Base-by-base conservation (phyloP, 2,797 vertebrate species). In the Bovichtus variegatus region DNA sequence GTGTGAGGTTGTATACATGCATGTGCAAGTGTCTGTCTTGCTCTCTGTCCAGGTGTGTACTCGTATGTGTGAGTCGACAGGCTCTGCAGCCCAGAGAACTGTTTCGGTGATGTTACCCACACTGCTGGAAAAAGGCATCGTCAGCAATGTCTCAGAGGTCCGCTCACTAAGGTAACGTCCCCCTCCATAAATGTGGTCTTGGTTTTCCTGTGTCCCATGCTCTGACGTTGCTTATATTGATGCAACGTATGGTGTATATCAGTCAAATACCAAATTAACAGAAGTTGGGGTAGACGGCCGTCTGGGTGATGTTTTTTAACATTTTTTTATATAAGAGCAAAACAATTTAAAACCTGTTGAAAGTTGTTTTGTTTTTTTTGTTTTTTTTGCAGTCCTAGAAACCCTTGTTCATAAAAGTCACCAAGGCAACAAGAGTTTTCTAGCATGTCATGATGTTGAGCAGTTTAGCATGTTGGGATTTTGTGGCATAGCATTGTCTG, bases 71-170 rank as follows among this genome's bases (percentile, higher is more conserved):
- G 98, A 99, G 87, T 97, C 97, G 2, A 93, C 96, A 16, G 97
- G 97, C 74, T 94, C 94, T 36, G 92, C 94, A 8, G 97, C 97
- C 71, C 98, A 99, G 94, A 97, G 92, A 87, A 97, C 94, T 0
- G 94, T 99, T 68, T 96, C 97, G 0, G 95, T 97, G 23, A 85
- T 99, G 66, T 92, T 99, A 50, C 98, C 98, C 9, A 97, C 96
- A 77, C 95, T 99, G 74, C 93, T 99, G 83, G 97, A 99, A 83
- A 98, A 97, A 82, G 98, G 98, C 88, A 97, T 99, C 53, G 95
- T 98, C 41, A 99, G 97, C 92, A 95, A 95, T 0, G 98, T 99
- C 46, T 82, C 96, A 3, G 98, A 99, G 94, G 98, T 99, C 59
- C 96, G 98, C 80, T 90, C 98, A 2, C 96, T 99, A 74, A 99